Percentiles rank a stretch among this genome's conserved stretches.
phyloP scores from a whole-genome alignment of 2,113 vertebrate genomes.

The Dicerorhinus sumatrensis region DNA sequence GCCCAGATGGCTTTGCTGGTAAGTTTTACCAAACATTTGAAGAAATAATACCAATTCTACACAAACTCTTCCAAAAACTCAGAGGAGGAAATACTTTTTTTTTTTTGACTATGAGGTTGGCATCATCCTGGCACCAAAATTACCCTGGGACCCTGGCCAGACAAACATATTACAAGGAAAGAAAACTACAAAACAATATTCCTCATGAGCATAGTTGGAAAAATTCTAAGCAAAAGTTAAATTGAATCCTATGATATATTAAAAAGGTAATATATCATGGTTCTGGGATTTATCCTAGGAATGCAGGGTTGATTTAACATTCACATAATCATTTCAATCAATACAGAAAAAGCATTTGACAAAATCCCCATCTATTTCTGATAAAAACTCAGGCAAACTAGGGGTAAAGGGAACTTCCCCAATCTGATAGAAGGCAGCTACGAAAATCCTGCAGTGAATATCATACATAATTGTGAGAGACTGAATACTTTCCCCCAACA shows the following conservation, averaged over 20 bases:
- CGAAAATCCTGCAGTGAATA: background rate
- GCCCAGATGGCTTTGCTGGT: background rate
- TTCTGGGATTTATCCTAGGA: background rate
- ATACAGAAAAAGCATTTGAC: background rate
- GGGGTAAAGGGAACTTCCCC: background rate
- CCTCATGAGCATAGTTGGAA: background rate
- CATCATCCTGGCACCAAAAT: background rate
- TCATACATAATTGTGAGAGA: background rate
- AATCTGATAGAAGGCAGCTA: background rate
- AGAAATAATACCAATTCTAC: background rate
- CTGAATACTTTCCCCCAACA: background rate
- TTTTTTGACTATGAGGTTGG: background rate
- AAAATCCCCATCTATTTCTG: background rate
- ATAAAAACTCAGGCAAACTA: background rate
- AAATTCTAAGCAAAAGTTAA: background rate
- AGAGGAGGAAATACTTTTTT: background rate
- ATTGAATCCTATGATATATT: background rate
- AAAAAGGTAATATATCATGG: background rate
- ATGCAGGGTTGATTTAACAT: background rate
- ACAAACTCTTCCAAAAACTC: background rate
- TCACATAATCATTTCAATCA: background rate
- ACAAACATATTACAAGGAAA: background rate
- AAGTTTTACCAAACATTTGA: background rate
- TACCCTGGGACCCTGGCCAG: background rate
- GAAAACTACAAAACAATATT: background rate